Percentiles rank a stretch among this genome's conserved stretches.
These are phyloP conservation scores for Fabriciana adippe DNA, from an alignment of 2,888 invertebrate species.

Conservation along the genomic window DNA sequence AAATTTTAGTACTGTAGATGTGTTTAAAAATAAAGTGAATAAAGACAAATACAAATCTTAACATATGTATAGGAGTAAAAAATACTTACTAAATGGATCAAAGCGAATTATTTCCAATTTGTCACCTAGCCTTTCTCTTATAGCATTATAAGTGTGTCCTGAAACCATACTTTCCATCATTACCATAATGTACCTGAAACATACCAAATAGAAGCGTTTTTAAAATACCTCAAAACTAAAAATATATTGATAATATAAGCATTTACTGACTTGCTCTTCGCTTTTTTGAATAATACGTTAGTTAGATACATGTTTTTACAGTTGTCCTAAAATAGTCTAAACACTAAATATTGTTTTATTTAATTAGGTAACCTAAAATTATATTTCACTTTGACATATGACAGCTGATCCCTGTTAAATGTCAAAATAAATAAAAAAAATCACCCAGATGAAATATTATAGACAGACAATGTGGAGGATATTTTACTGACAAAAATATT, in stretches of 20 bases:
- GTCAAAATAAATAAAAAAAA: constrained; percentile 4
- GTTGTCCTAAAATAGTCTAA: background rate
- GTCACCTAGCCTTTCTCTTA: constrained; percentile 88
- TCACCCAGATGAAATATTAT: background rate
- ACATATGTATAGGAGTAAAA: background rate
- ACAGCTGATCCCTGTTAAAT: background rate
- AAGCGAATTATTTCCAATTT: constrained; percentile 89
- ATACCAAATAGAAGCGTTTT: background rate
- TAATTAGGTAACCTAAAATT: background rate
- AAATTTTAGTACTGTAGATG: too few species aligned
- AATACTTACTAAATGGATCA: constrained; percentile 89
- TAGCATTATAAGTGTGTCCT: constrained; percentile 85
- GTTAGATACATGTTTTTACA: constrained; percentile 84
- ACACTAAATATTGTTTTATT: too few species aligned
- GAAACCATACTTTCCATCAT: constrained; percentile 89
- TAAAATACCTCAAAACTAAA: background rate
- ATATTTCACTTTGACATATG: background rate
- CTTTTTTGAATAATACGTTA: constrained; percentile 86
- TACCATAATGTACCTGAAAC: constrained; percentile 88
- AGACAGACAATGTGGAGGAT: too few species aligned
- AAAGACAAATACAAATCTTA: background rate
- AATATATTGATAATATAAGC: background rate
- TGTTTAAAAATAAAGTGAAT: too few species aligned
- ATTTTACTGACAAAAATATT: too few species aligned
- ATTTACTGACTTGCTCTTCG: constrained; percentile 88